Percentiles rank a stretch among this genome's conserved stretches.
phyloP scores from a whole-genome alignment of 2,113 vertebrate species.

The Forbesichthys agassizii region DNA sequence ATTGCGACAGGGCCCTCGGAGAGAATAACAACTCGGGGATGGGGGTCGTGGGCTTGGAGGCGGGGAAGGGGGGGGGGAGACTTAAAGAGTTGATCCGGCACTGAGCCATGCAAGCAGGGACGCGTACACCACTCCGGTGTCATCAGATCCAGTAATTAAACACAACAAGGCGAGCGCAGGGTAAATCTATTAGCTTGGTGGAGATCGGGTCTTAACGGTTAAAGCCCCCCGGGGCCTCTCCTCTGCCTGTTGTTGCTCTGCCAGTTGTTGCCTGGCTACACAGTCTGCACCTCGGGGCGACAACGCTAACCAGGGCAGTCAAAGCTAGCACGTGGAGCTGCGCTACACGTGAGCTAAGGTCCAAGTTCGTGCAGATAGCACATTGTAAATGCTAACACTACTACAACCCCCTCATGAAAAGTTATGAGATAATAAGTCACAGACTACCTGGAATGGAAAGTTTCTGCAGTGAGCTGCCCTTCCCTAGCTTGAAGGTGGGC shows the following conservation, averaged over 20 bases:
- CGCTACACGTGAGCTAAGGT: too few species aligned
- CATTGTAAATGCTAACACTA: conserved; percentile 24
- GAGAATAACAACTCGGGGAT: conserved; percentile 56
- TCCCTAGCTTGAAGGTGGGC: conserved; percentile 7
- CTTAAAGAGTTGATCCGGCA: conserved; percentile 67
- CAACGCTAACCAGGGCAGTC: not conserved
- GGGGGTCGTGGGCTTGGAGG: too few species aligned
- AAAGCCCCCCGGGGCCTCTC: conserved; percentile 42
- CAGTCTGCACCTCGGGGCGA: not conserved
- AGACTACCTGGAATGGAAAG: conserved; percentile 40
- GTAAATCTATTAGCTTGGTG: conserved; percentile 74
- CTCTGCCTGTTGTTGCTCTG: conserved; percentile 31
- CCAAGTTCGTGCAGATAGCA: conserved; percentile 1
- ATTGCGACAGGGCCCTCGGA: conserved; percentile 50
- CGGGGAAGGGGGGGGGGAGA: too few species aligned
- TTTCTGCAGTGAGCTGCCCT: conserved; percentile 22
- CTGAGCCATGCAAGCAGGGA: conserved; percentile 69
- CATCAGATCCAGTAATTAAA: conserved; percentile 77
- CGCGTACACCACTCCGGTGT: conserved; percentile 67
- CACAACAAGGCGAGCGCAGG: conserved; percentile 63
- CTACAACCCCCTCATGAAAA: conserved; percentile 48
- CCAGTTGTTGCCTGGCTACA: conserved; percentile 5
- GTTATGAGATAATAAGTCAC: conserved; percentile 21
- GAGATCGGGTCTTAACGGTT: conserved; percentile 67
- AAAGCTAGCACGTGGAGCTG: too few species aligned